Evolutionary conservation across 2,113 vertebrate species (phyloP).

Genomic region (Proteles cristata): DNA sequence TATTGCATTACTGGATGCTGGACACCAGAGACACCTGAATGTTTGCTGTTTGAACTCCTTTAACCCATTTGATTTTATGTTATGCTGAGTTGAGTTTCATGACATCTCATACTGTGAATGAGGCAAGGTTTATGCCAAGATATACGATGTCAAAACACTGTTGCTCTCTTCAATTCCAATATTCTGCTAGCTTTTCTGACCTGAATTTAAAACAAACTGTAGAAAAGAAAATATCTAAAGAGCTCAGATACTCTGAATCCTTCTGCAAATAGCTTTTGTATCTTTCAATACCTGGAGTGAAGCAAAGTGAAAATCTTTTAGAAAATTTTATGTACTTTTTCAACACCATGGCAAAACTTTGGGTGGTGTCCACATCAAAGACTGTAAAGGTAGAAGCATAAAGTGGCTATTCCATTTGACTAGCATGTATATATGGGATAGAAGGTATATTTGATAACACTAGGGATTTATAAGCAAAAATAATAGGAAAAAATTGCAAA

Average conservation of each 20-base stretch:
- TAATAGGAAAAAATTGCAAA: neutral
- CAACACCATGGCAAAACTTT: neutral
- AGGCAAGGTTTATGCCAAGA: slow-evolving; percentile 44
- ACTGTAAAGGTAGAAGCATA: neutral
- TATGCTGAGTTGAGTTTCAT: slow-evolving; percentile 41
- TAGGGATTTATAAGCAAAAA: neutral
- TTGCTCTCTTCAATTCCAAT: slow-evolving; percentile 77
- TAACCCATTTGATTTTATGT: slow-evolving; percentile 43
- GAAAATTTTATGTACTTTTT: slow-evolving; percentile 5
- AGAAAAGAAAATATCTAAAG: slow-evolving; percentile 26
- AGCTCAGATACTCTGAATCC: slow-evolving; percentile 47
- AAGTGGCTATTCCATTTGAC: neutral
- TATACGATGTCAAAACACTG: slow-evolving; percentile 54
- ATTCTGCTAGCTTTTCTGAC: slow-evolving; percentile 64
- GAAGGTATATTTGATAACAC: neutral
- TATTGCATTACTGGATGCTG: neutral
- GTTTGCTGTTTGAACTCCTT: neutral
- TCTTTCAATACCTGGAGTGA: slow-evolving; percentile 69
- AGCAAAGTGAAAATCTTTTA: slow-evolving; percentile 42
- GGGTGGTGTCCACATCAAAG: neutral
- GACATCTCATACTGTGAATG: slow-evolving; percentile 34
- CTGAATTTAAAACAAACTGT: slow-evolving; percentile 70
- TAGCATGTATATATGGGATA: neutral
- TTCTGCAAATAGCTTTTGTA: slow-evolving; percentile 73
- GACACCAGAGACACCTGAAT: neutral